phyloP scores from a whole-genome alignment of 2,113 vertebrate genomes.

The Illadopsis cleaveri region DNA sequence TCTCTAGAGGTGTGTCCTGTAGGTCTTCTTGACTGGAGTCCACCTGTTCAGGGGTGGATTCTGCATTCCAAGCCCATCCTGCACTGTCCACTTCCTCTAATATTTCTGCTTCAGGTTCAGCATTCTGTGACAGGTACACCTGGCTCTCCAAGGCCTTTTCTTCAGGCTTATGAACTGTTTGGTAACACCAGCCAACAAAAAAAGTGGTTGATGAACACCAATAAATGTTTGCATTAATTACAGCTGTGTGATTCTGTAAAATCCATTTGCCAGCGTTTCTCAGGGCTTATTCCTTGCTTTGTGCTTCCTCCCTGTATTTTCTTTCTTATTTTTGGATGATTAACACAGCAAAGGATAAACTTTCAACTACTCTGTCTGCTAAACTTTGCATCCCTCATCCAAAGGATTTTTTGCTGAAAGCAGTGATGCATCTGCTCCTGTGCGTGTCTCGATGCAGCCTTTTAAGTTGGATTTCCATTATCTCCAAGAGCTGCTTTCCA shows the following conservation, averaged over 20 bases:
- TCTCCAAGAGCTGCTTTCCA: not conserved
- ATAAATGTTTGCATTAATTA: not conserved
- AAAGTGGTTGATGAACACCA: too few species aligned
- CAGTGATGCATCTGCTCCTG: not conserved
- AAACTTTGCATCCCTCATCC: not conserved
- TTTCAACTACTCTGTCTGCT: not conserved
- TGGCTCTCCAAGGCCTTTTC: not conserved
- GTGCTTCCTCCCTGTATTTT: not conserved
- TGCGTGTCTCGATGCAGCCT: not conserved
- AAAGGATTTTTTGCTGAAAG: not conserved
- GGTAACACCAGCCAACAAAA: too few species aligned
- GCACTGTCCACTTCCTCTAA: not conserved
- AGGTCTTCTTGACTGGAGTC: accelerated
- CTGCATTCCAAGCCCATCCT: not conserved
- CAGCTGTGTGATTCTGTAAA: not conserved
- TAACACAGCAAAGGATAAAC: not conserved
- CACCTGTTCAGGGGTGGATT: accelerated
- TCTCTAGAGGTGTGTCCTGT: too few species aligned
- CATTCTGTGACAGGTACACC: not conserved
- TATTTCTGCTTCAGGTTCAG: not conserved
- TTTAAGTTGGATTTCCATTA: not conserved
- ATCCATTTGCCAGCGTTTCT: not conserved
- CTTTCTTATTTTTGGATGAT: not conserved
- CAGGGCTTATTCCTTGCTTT: not conserved
- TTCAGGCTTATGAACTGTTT: not conserved